These are phyloP conservation scores for Cyanistes caeruleus DNA, from an alignment of 2,113 vertebrate species.

Conservation along the genomic window DNA sequence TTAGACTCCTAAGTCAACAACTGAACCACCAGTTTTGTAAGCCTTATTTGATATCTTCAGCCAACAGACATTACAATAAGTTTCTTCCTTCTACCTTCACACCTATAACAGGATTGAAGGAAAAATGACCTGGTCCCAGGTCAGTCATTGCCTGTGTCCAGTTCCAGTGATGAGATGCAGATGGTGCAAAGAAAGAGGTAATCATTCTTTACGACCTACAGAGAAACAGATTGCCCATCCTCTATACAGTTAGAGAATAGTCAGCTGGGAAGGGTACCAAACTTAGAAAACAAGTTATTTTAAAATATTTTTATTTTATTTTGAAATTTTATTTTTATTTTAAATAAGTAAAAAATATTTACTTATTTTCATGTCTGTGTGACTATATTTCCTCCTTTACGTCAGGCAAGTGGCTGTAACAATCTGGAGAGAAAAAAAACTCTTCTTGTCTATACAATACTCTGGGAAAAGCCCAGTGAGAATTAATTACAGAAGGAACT, in stretches of 20 bases:
- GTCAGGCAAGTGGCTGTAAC: neutral
- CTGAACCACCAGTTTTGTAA: neutral
- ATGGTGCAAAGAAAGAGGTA: neutral
- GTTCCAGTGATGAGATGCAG: neutral
- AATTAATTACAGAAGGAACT: neutral
- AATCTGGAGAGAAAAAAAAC: neutral
- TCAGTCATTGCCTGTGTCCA: neutral
- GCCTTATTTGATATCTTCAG: neutral
- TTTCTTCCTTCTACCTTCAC: neutral
- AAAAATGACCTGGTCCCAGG: neutral
- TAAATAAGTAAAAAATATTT: too few species aligned
- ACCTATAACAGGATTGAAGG: neutral
- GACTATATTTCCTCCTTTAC: neutral
- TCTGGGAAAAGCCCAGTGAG: neutral
- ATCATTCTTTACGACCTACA: neutral
- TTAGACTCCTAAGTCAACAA: neutral
- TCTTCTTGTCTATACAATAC: neutral
- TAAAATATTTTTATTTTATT: too few species aligned
- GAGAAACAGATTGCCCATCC: neutral
- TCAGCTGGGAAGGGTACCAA: neutral
- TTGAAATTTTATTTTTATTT: too few species aligned
- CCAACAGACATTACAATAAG: neutral
- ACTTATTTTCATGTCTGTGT: neutral
- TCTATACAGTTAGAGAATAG: neutral
- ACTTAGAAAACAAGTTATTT: neutral